phyloP scores from a whole-genome alignment of 1,140 invertebrate species.

The Oryctes rhinoceros region DNA sequence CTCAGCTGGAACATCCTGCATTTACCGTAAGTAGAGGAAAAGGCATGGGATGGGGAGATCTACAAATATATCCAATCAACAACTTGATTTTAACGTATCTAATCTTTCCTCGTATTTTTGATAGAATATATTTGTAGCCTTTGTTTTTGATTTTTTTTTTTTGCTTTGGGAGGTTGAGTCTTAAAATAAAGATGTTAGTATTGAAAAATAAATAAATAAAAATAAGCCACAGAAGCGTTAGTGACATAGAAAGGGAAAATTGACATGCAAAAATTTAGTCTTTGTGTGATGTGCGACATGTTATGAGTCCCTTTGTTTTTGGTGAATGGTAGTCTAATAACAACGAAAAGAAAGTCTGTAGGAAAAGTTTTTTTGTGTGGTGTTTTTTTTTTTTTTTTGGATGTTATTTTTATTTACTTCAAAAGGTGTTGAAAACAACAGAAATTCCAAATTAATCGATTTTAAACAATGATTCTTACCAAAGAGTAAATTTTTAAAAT shows the following conservation, averaged over 20 bases:
- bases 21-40: conserved; percentile 39
- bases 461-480: no score
- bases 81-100: background rate
- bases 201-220: background rate
- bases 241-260: conserved; percentile 6
- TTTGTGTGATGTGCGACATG: background rate
- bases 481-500: no score
- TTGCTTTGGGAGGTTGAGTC: background rate
- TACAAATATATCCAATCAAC: conserved; percentile 32
- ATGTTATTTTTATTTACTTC: no score
- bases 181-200: background rate
- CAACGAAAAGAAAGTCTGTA: background rate
- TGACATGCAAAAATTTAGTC: background rate
- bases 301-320: background rate
- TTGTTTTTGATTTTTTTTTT: conserved; percentile 1
- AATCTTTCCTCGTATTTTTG: background rate
- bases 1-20: conserved; percentile 76
- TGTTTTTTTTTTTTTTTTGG: no score
- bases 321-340: background rate
- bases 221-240: conserved; percentile 30
- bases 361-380: no score
- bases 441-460: no score
- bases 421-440: no score
- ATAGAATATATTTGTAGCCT: background rate
- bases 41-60: background rate